Evolutionary conservation across 2,113 vertebrate genomes (phyloP).

Genomic region (Variabilichromis moorii): DNA sequence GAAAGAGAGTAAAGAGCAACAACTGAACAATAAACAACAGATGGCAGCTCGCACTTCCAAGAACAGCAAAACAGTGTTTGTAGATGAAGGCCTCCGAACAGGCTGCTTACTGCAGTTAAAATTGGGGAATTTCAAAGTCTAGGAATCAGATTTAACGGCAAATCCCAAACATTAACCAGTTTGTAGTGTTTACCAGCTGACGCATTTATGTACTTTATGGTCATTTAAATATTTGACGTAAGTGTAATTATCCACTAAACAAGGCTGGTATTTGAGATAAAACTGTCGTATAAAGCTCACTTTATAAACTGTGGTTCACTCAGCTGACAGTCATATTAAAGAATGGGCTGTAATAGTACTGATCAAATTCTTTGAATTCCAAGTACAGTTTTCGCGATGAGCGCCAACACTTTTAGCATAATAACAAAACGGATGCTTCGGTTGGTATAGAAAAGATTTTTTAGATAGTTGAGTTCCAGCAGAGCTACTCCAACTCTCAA

Average conservation of each 20-base stretch:
- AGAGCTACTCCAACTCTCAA: neutral
- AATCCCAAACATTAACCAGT: neutral
- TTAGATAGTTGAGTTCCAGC: neutral
- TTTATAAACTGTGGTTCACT: neutral
- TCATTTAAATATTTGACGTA: neutral
- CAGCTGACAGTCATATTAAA: neutral
- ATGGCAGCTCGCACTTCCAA: slow-evolving; percentile 27
- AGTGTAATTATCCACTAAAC: neutral
- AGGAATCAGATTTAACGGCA: neutral
- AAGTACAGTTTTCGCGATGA: neutral
- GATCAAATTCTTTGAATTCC: neutral
- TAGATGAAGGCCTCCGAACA: neutral
- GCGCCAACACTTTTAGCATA: neutral
- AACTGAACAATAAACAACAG: slow-evolving; percentile 41
- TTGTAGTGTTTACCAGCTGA: neutral
- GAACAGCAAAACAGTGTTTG: slow-evolving; percentile 22
- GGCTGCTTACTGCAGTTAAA: neutral
- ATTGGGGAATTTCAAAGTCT: neutral
- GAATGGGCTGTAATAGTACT: neutral
- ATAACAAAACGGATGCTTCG: neutral
- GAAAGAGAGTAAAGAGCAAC: slow-evolving; percentile 7
- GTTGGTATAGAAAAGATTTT: neutral
- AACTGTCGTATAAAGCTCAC: neutral
- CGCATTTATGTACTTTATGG: neutral
- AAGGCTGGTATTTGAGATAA: neutral